Percentiles rank a stretch among this genome's conserved stretches.
phyloP scores from a whole-genome alignment of 2,797 vertebrate genomes.

The Hyperoplus immaculatus region DNA sequence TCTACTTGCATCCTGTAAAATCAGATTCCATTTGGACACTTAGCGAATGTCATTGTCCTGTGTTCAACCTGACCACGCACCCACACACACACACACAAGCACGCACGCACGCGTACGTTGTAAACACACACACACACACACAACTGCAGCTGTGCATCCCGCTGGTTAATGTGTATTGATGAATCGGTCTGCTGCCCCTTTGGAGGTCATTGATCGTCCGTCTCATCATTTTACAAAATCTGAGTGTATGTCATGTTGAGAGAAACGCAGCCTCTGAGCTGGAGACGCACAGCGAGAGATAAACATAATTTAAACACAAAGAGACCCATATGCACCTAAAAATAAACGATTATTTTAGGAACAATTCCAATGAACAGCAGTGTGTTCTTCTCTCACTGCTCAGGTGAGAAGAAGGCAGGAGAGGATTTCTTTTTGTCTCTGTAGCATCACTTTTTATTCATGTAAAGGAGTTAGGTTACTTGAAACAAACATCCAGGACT shows the following conservation, averaged over 20 bases:
- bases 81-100: constrained; percentile 4
- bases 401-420: constrained; percentile 31
- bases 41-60: background rate
- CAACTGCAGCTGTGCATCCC: constrained; percentile 32
- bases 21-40: constrained; percentile 21
- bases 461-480: background rate
- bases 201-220: constrained; percentile 55
- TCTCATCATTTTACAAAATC: constrained; percentile 43
- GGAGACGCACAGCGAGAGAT: constrained; percentile 1
- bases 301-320: constrained; percentile 45
- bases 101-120: constrained; percentile 1
- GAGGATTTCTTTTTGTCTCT: background rate
- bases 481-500: background rate
- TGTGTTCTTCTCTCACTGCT: constrained; percentile 44
- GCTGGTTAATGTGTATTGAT: constrained; percentile 64
- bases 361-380: constrained; percentile 28
- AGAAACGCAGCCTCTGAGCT: constrained; percentile 8
- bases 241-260: constrained; percentile 24
- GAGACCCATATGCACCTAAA: constrained; percentile 25
- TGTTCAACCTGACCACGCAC: constrained; percentile 20
- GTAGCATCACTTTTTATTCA: constrained; percentile 8
- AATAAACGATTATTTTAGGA: constrained; percentile 63
- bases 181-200: constrained; percentile 47
- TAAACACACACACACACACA: background rate
- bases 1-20: constrained; percentile 17